Conservation (phyloP, 2,888 invertebrate species). For the Hololepta plana region DNA sequence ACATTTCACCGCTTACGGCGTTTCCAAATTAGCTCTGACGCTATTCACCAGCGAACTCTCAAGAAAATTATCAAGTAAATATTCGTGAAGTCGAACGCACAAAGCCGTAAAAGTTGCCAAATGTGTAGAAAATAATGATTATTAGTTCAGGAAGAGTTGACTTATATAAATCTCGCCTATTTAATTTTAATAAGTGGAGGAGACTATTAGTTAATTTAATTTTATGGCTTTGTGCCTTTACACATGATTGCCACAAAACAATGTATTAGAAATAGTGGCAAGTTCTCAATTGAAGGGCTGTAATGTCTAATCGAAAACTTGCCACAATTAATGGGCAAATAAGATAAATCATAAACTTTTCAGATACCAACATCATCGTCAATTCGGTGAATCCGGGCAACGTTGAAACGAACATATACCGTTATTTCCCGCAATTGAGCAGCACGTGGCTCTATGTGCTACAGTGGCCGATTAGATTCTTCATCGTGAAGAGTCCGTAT, state of each 20-base stretch:
- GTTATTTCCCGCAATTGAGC: conserved; percentile 22
- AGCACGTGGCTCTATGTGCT: conserved; percentile 21
- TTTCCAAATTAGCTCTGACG: conserved; percentile 23
- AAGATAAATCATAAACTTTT: conserved; percentile 10
- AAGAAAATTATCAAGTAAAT: conserved; percentile 21
- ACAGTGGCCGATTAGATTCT: conserved; percentile 23
- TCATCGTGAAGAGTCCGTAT: conserved; percentile 23
- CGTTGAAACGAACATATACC: conserved; percentile 25
- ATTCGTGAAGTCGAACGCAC: conserved; percentile 1
- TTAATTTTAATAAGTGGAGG: not conserved
- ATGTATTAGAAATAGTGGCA: no score
- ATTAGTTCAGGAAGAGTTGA: no score
- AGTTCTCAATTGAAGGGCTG: no score
- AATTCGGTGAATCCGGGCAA: conserved; percentile 29
- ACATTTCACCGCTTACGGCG: conserved; percentile 24
- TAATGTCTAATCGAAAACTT: no score
- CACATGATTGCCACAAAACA: no score
- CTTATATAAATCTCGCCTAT: no score
- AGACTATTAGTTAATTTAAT: conserved; percentile 1
- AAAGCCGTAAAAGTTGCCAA: no score
- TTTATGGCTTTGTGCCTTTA: conserved; percentile 2
- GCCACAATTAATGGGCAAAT: no score
- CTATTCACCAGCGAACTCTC: conserved; percentile 23
- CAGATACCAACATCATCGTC: conserved; percentile 24
- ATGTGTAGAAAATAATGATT: conserved; percentile 2